Conservation (phyloP, 2,113 vertebrate genomes). For the Gadus chalcogrammus region DNA sequence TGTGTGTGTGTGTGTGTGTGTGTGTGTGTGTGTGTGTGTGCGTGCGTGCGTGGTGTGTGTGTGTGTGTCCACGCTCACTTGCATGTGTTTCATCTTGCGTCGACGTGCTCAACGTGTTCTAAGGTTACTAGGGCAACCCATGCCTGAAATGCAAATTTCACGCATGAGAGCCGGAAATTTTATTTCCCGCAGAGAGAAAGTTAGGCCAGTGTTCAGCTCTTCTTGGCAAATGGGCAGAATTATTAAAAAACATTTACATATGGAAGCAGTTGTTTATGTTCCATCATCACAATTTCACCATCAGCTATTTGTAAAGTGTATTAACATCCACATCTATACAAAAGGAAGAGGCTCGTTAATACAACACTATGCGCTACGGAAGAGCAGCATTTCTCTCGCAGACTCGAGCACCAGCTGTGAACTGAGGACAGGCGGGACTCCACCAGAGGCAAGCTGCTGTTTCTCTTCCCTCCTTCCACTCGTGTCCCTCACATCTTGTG, state of each 20-base stretch:
- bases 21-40: background rate
- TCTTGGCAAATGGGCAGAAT: background rate
- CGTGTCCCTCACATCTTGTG: background rate
- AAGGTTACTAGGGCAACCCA: background rate
- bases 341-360: background rate
- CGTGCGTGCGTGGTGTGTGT: background rate
- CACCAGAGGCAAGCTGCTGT: background rate
- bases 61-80: background rate
- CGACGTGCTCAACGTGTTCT: background rate
- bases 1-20: constrained; percentile 8
- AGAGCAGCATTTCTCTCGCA: background rate
- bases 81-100: background rate
- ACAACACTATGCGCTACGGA: background rate
- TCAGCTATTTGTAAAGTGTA: background rate
- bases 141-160: background rate
- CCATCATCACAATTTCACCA: background rate
- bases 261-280: background rate
- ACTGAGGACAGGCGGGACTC: background rate
- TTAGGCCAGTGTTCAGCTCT: background rate
- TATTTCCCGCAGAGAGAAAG: background rate
- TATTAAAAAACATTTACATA: background rate
- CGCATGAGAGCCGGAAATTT: background rate
- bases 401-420: background rate
- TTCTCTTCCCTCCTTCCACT: background rate
- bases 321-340: background rate